phyloP scores from a whole-genome alignment of 1,140 invertebrate genomes.

The Stegodyphus mimosarum region DNA sequence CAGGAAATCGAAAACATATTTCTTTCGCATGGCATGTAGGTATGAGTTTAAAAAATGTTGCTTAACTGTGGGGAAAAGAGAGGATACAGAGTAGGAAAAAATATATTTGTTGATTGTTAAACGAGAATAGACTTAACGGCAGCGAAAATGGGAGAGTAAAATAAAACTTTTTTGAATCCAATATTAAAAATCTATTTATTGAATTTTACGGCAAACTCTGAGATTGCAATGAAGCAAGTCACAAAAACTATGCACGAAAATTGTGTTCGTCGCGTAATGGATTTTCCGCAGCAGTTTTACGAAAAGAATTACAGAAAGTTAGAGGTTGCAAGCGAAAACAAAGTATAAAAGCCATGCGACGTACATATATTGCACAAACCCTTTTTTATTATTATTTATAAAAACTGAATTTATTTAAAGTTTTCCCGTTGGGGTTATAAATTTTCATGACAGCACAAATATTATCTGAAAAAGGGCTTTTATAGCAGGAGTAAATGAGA shows the following conservation, averaged over 20 bases:
- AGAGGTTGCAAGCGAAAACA: too few species aligned
- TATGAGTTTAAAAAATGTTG: neutral
- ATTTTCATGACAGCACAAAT: too few species aligned
- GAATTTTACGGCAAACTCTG: neutral
- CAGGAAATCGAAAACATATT: constrained; percentile 37
- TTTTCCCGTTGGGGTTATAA: too few species aligned
- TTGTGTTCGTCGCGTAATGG: constrained; percentile 37
- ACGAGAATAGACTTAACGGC: constrained; percentile 3
- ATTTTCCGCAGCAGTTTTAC: constrained; percentile 11
- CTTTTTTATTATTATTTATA: too few species aligned
- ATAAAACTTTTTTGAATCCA: neutral
- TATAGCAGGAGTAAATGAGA: too few species aligned
- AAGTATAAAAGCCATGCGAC: too few species aligned
- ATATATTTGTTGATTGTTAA: constrained; percentile 15
- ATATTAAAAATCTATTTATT: constrained; percentile 50
- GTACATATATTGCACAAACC: too few species aligned
- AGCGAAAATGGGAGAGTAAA: too few species aligned
- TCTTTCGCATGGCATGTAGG: neutral
- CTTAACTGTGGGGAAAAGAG: neutral
- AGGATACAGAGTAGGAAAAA: constrained; percentile 2
- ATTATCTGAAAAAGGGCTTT: too few species aligned
- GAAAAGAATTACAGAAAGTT: too few species aligned
- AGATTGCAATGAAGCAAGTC: constrained; percentile 21
- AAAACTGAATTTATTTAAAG: too few species aligned
- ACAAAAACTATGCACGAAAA: constrained; percentile 13